These are phyloP conservation scores for Haliclona indistincta DNA, from an alignment of 37 sponge, comb jelly and placozoan species.

Conservation along the genomic window DNA sequence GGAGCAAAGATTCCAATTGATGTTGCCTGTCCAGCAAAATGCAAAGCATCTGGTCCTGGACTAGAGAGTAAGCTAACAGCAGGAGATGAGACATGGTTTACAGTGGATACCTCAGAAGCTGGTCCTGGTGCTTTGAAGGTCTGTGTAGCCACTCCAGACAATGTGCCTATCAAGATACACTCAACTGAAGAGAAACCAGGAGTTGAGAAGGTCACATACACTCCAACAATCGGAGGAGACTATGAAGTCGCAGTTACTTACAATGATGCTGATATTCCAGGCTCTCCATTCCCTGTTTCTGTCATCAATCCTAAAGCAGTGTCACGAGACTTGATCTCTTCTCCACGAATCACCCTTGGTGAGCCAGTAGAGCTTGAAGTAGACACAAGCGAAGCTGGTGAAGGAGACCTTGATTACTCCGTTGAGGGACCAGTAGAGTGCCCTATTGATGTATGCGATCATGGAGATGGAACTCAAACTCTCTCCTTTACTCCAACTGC, in stretches of 20 bases:
- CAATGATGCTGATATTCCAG: slow-evolving; percentile 48
- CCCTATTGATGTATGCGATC: slow-evolving; percentile 42
- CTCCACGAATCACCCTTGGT: slow-evolving; percentile 19
- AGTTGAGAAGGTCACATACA: slow-evolving; percentile 8
- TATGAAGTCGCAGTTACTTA: slow-evolving; percentile 34
- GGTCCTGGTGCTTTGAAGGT: slow-evolving; percentile 69
- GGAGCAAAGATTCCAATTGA: no score
- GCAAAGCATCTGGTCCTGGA: slow-evolving; percentile 83
- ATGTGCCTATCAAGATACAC: neutral
- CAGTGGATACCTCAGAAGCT: slow-evolving; percentile 81
- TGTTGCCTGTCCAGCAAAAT: neutral
- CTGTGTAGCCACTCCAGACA: slow-evolving; percentile 28
- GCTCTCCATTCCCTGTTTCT: slow-evolving; percentile 67
- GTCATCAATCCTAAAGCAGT: slow-evolving; percentile 66
- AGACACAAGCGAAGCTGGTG: slow-evolving; percentile 80
- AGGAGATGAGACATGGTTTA: slow-evolving; percentile 72
- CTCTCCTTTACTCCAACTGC: slow-evolving; percentile 76
- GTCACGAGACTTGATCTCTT: no score
- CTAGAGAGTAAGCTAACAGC: slow-evolving; percentile 65
- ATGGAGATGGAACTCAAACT: slow-evolving; percentile 67
- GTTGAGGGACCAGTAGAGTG: slow-evolving; percentile 58
- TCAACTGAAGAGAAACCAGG: slow-evolving; percentile 10
- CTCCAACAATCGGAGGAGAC: slow-evolving; percentile 42
- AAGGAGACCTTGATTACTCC: slow-evolving; percentile 67
- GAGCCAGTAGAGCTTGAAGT: slow-evolving; percentile 55